Evolutionary conservation across 2,888 invertebrate species (phyloP), one percentile per base, ranked within the genome.

Genomic region (Danaus chrysippus): DNA sequence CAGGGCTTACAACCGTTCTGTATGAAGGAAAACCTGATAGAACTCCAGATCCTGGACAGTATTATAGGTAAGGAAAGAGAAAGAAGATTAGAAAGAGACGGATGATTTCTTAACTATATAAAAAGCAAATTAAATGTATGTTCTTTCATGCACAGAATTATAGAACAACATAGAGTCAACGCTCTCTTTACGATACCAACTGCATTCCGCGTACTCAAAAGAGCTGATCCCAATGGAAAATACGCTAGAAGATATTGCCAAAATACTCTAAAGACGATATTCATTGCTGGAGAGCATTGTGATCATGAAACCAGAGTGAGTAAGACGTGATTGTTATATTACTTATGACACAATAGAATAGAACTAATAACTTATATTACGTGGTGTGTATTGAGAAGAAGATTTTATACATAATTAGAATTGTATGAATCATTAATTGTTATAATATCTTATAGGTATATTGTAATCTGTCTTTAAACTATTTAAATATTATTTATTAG

Each of bases 11-110:
- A 0, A 95, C 95, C 57, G 92, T 97, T 17, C 93, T 97, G 89
- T 97, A 96, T 76, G 96, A 98, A 84, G 98, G 98, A 2, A 98
- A 98, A 79, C 98, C 98, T 0, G 97, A 98, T 72, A 94, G 98
- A 66, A 98, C 98, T 0, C 98, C 98, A 0, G 96, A 98, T 83
- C 95, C 98, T 3, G 96, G 96, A 46, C 96, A 97, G 79, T 98
- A 97, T 86, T 98, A 97, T 82, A 93, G 96, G 96, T 96, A 49
- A 41, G 42, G 34, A 17, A 11, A 1, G 9, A 15, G 1, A 15
- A 9, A n/a, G n/a, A n/a, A n/a, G n/a, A n/a, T 8, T 44, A 44
- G n/a, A 10, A 44, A 11, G 2, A 2, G n/a, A 46, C n/a, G n/a
- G 6, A 34, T 56, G 19, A 11, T 53, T 23, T 19, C 59, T 1